These are phyloP conservation scores for Drosophila antonietae DNA, from an alignment of 2,888 invertebrate species.

Conservation along the genomic window DNA sequence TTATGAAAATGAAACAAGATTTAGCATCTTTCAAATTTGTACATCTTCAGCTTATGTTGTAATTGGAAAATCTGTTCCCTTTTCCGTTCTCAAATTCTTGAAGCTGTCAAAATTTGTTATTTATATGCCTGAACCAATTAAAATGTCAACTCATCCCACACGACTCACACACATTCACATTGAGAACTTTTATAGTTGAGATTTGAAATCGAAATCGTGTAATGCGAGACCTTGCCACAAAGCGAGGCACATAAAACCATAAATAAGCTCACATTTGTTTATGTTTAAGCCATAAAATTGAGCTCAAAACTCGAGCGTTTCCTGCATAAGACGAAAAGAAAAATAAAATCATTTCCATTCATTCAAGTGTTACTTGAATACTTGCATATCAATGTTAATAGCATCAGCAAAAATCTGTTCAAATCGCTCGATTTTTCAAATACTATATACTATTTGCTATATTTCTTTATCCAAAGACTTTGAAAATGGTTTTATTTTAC, in stretches of 20 bases:
- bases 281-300: constrained; percentile 55
- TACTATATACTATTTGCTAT: background rate
- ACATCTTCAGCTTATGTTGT: no score
- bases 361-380: constrained; percentile 5
- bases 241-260: constrained; percentile 45
- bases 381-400: background rate
- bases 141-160: constrained; percentile 56
- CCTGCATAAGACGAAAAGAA: constrained; percentile 37
- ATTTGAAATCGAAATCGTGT: constrained; percentile 55
- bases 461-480: constrained; percentile 10
- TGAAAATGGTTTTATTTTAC: constrained; percentile 13
- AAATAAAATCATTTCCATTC: background rate
- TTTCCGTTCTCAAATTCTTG: constrained; percentile 20
- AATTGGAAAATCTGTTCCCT: constrained; percentile 12
- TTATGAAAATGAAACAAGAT: background rate
- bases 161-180: constrained; percentile 8
- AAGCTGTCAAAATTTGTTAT: constrained; percentile 55
- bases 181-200: constrained; percentile 20
- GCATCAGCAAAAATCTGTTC: constrained; percentile 7
- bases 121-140: constrained; percentile 63
- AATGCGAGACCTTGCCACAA: constrained; percentile 51
- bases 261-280: constrained; percentile 61
- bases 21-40: constrained; percentile 12
- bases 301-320: constrained; percentile 57
- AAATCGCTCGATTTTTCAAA: constrained; percentile 22